Base-by-base conservation (phyloP, 2,888 invertebrate species). In the Cheilosia vernalis region DNA sequence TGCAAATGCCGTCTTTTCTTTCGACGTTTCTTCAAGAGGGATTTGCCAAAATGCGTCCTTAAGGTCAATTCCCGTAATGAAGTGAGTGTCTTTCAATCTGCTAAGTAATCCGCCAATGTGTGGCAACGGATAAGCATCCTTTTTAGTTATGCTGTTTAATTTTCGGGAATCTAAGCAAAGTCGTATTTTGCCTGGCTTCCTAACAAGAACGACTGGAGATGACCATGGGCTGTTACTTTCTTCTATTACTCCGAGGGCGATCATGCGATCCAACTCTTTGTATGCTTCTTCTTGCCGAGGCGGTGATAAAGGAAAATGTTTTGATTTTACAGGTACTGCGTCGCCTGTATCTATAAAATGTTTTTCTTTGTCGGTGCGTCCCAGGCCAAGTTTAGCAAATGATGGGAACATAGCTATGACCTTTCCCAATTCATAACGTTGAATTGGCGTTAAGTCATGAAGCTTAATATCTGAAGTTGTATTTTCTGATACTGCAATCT, bases 131-230 rank as follows among this genome's bases (percentile, higher is more conserved):
- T 76, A 76, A 17, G 66, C 56, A 15, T 64, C 64, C n/a, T 67
- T 47, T 19, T 58, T 58, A 2, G 76, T 76, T 3, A 55, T 6
- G 17, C 15, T 21, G 27, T 76, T 76, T 1, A 76, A 6, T 58
- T 60, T 61, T 2, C 60, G 21, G 2, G 40, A 69, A 42, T 55
- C 56, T 1, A 56, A 1, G 27, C 56, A 55, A 21, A 55, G 30
- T 21, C 58, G n/a, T 24, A 51, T 24, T 30, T 61, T 58, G 4
- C 51, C 51, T 51, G 42, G 42, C 44, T 89, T 2, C 89, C 30
- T 0, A 88, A 89, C 53, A 88, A 89, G 0, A 88, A 88, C 69
- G 2, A 55, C 30, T 4, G 42, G 53, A 1, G 47, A 61, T 4
- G 27, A 53, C 51, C 61, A 61, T 0, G 49, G 33, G 13, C n/a